phyloP scores from a whole-genome alignment of 2,797 vertebrate genomes.

The Tragelaphus eurycerus region DNA sequence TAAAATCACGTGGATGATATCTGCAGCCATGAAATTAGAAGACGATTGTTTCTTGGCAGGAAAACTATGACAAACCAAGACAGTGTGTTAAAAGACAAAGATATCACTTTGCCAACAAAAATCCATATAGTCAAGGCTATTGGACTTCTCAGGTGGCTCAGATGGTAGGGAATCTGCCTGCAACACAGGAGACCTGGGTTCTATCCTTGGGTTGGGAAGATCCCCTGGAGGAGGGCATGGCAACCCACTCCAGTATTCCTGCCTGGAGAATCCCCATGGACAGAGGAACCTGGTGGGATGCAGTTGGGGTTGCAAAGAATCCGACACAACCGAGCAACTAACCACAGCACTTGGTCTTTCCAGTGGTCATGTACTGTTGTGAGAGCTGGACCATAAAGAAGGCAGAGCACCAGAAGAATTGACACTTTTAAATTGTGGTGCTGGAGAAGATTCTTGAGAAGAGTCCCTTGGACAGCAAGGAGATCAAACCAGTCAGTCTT shows the following conservation, averaged over 20 bases:
- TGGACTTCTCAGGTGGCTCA: not conserved
- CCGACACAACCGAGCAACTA: rapidly evolving
- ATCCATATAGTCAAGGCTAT: not conserved
- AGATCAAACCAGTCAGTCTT: not conserved
- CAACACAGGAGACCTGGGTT: not conserved
- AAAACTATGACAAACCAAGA: not conserved
- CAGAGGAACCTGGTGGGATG: not conserved
- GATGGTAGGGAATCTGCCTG: not conserved
- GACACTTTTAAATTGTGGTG: not conserved
- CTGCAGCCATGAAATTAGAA: not conserved
- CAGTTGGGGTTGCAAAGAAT: not conserved
- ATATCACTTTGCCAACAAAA: not conserved
- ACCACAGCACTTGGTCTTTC: not conserved
- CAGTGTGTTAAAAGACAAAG: not conserved
- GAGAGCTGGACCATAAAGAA: not conserved
- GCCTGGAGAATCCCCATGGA: not conserved
- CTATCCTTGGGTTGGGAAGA: not conserved
- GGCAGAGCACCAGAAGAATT: not conserved
- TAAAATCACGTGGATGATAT: not conserved
- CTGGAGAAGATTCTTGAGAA: not conserved
- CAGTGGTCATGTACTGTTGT: not conserved
- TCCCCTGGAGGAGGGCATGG: not conserved
- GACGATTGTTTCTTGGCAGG: not conserved
- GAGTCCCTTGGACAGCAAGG: not conserved
- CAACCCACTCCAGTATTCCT: not conserved